These are phyloP conservation scores for Dysmachus trigonus DNA, from an alignment of 2,888 invertebrate genomes.

Conservation along the genomic window DNA sequence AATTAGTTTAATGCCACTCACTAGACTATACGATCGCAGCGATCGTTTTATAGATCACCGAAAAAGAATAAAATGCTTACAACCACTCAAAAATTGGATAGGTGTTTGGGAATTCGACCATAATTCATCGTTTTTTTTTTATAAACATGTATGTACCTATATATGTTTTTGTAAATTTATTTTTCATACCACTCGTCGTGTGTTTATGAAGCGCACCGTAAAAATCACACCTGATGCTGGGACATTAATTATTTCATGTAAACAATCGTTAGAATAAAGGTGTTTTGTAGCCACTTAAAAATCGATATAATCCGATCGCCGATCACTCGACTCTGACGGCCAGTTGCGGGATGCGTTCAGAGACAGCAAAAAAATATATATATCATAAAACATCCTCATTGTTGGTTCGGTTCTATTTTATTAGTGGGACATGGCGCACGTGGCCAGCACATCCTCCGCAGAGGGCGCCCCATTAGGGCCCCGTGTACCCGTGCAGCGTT, in stretches of 20 bases:
- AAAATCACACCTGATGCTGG: conserved; percentile 20
- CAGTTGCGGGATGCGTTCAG: not conserved
- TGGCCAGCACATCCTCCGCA: not conserved
- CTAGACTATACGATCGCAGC: not conserved
- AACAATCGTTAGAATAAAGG: conserved; percentile 9
- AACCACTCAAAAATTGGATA: not conserved
- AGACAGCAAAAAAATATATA: not conserved
- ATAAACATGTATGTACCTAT: too few relatives aligned
- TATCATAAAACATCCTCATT: not conserved
- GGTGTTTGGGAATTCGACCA: not conserved
- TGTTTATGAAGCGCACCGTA: not conserved
- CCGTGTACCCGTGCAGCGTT: not conserved
- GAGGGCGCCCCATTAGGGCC: not conserved
- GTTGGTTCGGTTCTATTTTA: not conserved
- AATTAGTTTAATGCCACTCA: not conserved
- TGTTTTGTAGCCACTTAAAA: conserved; percentile 18
- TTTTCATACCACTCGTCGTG: not conserved
- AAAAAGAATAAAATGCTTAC: not conserved
- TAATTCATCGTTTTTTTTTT: not conserved
- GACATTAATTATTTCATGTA: conserved; percentile 25
- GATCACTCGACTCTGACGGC: not conserved
- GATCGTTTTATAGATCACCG: not conserved
- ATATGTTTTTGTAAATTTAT: too few relatives aligned
- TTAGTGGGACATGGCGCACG: not conserved
- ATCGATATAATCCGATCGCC: conserved; percentile 9